Base-by-base conservation (phyloP, 1,140 invertebrate genomes). In the Philaenus spumarius region DNA sequence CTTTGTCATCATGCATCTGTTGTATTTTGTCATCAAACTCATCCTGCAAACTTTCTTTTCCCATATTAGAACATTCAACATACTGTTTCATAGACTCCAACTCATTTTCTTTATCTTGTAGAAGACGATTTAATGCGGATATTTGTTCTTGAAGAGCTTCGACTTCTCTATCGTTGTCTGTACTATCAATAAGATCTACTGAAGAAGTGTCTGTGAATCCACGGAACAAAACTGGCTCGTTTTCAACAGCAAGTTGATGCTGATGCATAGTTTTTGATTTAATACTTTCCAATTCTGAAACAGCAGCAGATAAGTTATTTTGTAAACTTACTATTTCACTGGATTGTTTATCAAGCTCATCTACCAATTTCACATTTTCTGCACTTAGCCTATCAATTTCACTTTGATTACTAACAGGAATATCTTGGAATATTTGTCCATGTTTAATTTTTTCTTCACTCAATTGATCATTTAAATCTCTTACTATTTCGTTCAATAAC, bases 51-150 rank as follows among this genome's bases (percentile, higher is more conserved):
- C 75, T 76, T 48, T 76, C 65, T 60, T 73, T 39, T 56, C 20
- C 24, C 23, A 35, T 14, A 2, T 37, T 34, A 4, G 17, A 34
- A 11, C 46, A 48, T 30, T 24, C 30, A 9, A 35, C 34, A 46
- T 22, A 42, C 26, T 40, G 42, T 42, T 14, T 65, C 40, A 76
- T 60, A 37, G 70, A 64, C 17, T 72, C 73, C 46, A 78, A 65
- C 65, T 78, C 74, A 0, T 72, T 73, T 64, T 78, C 77, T 64
- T 75, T 78, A 70, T 78, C 77, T 59, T 72, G 75, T 23, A 65
- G 69, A 24, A 74, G 63, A 58, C 75, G 73, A 56, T 73, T 71
- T n/a, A 77, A 53, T 66, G 71, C 75, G 61, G 71, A 73, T 69
- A 77, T 74, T 61, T 71, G 71, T 48, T 75, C 71, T 46, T 73